phyloP scores from a whole-genome alignment of 2,113 vertebrate species.

The Lagopus muta region DNA sequence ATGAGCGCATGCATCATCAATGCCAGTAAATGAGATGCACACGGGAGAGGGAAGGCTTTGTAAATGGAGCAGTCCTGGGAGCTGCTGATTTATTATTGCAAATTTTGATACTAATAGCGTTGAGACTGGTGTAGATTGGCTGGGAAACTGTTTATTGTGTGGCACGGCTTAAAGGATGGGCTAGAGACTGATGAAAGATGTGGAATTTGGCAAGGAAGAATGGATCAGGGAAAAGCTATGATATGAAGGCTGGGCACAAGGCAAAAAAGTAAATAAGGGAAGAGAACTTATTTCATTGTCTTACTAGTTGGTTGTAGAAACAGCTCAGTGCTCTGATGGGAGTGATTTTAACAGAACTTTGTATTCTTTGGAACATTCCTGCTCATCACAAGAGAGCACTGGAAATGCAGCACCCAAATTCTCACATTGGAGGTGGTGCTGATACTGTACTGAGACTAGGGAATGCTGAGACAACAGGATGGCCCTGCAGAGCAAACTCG shows the following conservation, averaged over 20 bases:
- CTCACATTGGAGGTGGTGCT: background rate
- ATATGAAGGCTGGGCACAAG: background rate
- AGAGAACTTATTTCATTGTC: background rate
- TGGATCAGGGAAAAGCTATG: background rate
- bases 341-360: background rate
- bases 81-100: constrained; percentile 17
- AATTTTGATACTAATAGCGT: constrained; percentile 31
- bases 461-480: background rate
- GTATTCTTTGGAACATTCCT: background rate
- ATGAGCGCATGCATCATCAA: constrained; percentile 29
- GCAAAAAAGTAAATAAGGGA: background rate
- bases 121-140: constrained; percentile 21
- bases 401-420: background rate
- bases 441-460: background rate
- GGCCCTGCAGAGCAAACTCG: background rate
- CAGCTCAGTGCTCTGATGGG: accelerated
- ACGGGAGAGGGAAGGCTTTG: background rate
- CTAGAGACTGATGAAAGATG: background rate
- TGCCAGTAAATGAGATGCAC: background rate
- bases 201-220: background rate
- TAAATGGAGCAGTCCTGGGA: constrained; percentile 21
- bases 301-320: background rate
- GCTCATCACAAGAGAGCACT: background rate
- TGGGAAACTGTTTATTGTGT: background rate
- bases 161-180: background rate